A percentile compares a stretch with the other conserved stretches of the same genome.
phyloP scores from a whole-genome alignment of 2,113 vertebrate species.

The Anolis carolinensis region DNA sequence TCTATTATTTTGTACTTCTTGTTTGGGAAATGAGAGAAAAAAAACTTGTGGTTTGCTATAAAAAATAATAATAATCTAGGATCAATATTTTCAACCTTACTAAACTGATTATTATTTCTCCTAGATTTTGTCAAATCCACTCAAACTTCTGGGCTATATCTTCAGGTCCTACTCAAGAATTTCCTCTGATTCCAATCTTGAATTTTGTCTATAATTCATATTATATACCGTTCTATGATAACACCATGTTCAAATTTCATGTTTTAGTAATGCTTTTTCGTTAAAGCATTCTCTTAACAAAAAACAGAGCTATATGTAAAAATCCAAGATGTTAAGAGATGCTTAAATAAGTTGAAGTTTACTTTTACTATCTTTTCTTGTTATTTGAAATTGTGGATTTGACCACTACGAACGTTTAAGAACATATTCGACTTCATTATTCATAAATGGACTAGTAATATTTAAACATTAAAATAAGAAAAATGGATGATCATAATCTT shows the following conservation, averaged over 20 bases:
- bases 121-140: background rate
- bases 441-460: background rate
- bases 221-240: background rate
- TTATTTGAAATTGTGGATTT: background rate
- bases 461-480: background rate
- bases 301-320: background rate
- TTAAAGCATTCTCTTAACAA: background rate
- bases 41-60: too few species aligned
- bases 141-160: background rate
- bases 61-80: too few species aligned
- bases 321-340: background rate
- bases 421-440: background rate
- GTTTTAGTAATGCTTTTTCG: background rate
- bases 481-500: background rate
- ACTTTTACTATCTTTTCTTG: background rate
- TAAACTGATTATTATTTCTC: background rate
- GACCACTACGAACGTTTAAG: slow-evolving; percentile 16
- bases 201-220: too few species aligned
- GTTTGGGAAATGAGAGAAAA: too few species aligned
- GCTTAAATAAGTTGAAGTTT: background rate
- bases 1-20: too few species aligned
- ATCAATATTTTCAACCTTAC: too few species aligned
- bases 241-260: background rate
- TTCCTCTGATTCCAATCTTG: too few species aligned
- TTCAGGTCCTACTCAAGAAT: background rate